phyloP scores from a whole-genome alignment of 1,140 invertebrate genomes.

The Cheumatopsyche charites region DNA sequence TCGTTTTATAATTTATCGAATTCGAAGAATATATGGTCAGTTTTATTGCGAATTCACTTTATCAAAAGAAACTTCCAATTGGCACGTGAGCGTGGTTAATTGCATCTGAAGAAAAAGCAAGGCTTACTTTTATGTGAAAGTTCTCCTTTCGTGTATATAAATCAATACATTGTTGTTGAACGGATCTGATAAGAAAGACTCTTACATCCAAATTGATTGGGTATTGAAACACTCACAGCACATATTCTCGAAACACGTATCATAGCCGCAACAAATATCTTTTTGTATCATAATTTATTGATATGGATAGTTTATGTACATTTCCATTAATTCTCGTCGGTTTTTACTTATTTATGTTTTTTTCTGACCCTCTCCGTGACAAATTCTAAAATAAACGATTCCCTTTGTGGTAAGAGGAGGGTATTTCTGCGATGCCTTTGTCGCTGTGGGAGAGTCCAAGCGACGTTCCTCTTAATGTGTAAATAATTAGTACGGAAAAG shows the following conservation, averaged over 20 bases:
- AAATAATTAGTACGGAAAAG: conserved; percentile 34
- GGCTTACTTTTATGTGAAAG: neutral
- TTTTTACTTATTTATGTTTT: neutral
- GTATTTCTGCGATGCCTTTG: conserved; percentile 15
- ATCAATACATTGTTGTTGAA: conserved; percentile 4
- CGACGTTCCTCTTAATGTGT: conserved; percentile 33
- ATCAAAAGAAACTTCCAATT: neutral
- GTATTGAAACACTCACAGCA: conserved; percentile 18
- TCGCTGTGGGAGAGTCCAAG: neutral
- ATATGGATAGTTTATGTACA: too few relatives aligned
- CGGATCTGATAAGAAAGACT: neutral
- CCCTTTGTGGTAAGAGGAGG: neutral
- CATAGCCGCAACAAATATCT: neutral
- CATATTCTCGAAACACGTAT: conserved; percentile 5
- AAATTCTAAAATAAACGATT: conserved; percentile 30
- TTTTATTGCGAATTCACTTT: too few relatives aligned
- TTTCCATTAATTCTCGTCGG: too few relatives aligned
- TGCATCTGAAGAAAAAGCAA: neutral
- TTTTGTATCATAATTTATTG: too few relatives aligned
- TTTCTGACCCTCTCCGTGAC: conserved; percentile 10
- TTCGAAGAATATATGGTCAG: too few relatives aligned
- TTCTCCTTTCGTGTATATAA: conserved; percentile 9
- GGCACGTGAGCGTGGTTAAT: conserved; percentile 1
- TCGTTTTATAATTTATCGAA: too few relatives aligned
- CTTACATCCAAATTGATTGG: conserved; percentile 9